Evolutionary conservation across 2,113 vertebrate species (phyloP).

Genomic region (Cinclus cinclus): DNA sequence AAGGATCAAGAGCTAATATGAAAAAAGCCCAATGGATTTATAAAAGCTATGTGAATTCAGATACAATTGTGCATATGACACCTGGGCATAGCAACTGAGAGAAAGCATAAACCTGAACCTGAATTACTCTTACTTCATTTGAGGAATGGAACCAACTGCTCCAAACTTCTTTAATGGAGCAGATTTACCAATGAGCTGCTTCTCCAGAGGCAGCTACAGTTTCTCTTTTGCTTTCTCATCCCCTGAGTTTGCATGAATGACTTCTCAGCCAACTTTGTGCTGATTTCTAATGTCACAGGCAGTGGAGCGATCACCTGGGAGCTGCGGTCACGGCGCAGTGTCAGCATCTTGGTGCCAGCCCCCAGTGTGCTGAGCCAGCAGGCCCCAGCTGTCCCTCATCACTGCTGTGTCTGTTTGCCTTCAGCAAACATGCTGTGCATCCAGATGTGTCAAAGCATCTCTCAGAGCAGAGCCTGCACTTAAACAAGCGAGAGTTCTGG

Average conservation of each 20-base stretch:
- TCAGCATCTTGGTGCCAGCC: slow-evolving; percentile 46
- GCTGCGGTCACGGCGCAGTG: neutral
- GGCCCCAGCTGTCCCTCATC: slow-evolving; percentile 48
- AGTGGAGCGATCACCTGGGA: slow-evolving; percentile 57
- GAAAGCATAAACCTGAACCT: neutral
- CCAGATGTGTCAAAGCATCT: slow-evolving; percentile 9
- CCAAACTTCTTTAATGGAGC: neutral
- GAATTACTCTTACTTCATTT: neutral
- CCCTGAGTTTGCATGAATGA: slow-evolving; percentile 3
- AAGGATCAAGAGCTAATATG: neutral
- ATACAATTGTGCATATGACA: neutral
- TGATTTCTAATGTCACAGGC: slow-evolving; percentile 46
- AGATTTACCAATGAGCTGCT: neutral
- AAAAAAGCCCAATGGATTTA: neutral
- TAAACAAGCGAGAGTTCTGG: neutral
- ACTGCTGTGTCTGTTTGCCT: slow-evolving; percentile 14
- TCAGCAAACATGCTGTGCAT: slow-evolving; percentile 27
- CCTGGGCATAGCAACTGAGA: accelerated
- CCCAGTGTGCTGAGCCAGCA: slow-evolving; percentile 65
- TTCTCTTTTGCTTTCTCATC: neutral
- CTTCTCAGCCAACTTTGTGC: slow-evolving; percentile 33
- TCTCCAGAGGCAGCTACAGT: neutral
- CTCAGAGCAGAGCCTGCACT: neutral
- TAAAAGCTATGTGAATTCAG: neutral
- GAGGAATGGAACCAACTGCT: neutral